These are phyloP conservation scores for Gortyna flavago DNA, from an alignment of 2,888 invertebrate species.

Conservation along the genomic window DNA sequence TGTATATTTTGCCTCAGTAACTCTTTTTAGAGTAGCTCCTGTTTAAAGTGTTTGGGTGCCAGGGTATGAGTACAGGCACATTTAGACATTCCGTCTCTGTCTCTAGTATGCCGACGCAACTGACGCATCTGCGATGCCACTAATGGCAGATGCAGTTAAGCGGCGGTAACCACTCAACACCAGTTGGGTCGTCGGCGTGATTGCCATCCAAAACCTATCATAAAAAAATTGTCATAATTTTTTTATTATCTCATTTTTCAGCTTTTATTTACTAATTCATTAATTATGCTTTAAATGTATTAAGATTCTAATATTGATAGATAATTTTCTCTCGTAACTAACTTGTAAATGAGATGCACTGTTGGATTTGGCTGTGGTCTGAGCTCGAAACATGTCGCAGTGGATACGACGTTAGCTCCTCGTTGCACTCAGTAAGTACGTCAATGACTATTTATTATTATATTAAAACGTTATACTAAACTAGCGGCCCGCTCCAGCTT, in stretches of 20 bases:
- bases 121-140: neutral
- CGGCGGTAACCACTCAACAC: neutral
- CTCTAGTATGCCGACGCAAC: neutral
- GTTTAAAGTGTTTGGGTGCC: neutral
- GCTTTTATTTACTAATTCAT: slow-evolving; percentile 6
- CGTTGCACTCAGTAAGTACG: slow-evolving; percentile 31
- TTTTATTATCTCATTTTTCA: neutral
- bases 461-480: neutral
- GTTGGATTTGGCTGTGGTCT: slow-evolving; percentile 19
- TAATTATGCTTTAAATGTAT: slow-evolving; percentile 5
- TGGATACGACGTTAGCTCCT: neutral
- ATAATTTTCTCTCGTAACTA: neutral
- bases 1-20: slow-evolving; percentile 42
- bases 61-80: neutral
- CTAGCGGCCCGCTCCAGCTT: no score
- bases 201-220: neutral
- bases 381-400: neutral
- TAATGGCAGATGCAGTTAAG: neutral
- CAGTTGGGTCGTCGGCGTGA: neutral
- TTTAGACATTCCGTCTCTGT: neutral
- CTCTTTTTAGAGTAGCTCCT: slow-evolving; percentile 8
- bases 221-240: neutral
- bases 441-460: slow-evolving; percentile 1
- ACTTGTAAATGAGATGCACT: slow-evolving; percentile 7
- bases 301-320: slow-evolving; percentile 5